phyloP scores from a whole-genome alignment of 2,888 invertebrate genomes.

The Oxytorus armatus region DNA sequence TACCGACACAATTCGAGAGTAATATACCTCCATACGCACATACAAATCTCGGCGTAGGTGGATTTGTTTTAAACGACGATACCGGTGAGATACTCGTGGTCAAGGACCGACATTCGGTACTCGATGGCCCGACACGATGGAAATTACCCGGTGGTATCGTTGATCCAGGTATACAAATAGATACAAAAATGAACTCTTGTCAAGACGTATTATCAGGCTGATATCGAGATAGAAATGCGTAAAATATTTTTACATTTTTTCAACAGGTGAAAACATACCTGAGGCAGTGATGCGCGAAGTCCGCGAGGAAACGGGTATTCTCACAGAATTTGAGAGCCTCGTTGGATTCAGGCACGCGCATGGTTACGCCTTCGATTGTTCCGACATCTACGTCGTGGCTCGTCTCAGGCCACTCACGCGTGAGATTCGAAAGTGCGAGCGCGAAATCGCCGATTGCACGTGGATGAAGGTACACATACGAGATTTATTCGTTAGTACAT shows the following conservation, averaged over 20 bases:
- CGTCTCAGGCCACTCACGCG: conserved; percentile 88
- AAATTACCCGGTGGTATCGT: conserved; percentile 97
- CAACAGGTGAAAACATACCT: conserved; percentile 91
- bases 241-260: neutral
- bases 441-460: conserved; percentile 91
- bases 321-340: conserved; percentile 90
- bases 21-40: conserved; percentile 93
- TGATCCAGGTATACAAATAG: conserved; percentile 88
- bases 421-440: conserved; percentile 89
- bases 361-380: conserved; percentile 91
- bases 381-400: conserved; percentile 94
- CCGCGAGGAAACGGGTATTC: conserved; percentile 94
- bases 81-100: conserved; percentile 92
- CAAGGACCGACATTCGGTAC: conserved; percentile 87
- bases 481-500: no score
- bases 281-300: conserved; percentile 95
- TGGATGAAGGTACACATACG: conserved; percentile 91
- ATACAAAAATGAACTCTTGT: neutral
- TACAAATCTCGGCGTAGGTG: conserved; percentile 93
- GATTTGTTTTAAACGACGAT: conserved; percentile 91
- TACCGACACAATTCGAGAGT: conserved; percentile 87
- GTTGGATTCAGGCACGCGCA: conserved; percentile 92
- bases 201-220: neutral
- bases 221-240: neutral
- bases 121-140: conserved; percentile 85